A percentile compares a stretch with the other conserved stretches of the same genome.
Evolutionary conservation across 1,140 invertebrate genomes (phyloP).

Genomic region (Drosophila lacertosa): DNA sequence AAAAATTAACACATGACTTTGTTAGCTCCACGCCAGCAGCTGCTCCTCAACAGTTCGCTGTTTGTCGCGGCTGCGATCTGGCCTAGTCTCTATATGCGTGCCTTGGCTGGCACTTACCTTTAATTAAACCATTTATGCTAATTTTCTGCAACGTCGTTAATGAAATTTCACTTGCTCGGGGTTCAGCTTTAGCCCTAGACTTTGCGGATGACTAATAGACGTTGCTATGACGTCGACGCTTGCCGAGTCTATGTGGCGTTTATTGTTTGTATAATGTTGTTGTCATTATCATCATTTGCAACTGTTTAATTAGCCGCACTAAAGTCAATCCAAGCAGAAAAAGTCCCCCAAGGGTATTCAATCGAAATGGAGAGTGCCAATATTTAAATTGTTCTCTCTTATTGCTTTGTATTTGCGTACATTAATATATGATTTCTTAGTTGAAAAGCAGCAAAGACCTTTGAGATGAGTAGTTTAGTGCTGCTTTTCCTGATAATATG

Average conservation of each 20-base stretch:
- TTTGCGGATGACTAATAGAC: conserved; percentile 47
- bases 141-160: conserved; percentile 72
- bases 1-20: conserved; percentile 78
- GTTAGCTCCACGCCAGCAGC: conserved; percentile 22
- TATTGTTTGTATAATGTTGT: conserved; percentile 48
- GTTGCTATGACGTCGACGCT: conserved; percentile 20
- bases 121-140: conserved; percentile 83
- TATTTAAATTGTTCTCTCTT: conserved; percentile 31
- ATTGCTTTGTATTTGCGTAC: background rate
- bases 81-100: conserved; percentile 9
- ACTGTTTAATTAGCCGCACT: conserved; percentile 29
- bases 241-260: conserved; percentile 16
- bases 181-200: background rate
- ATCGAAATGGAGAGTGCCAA: conserved; percentile 33
- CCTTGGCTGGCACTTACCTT: conserved; percentile 58
- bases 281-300: conserved; percentile 48
- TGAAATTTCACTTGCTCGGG: conserved; percentile 60
- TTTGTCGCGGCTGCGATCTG: conserved; percentile 2
- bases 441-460: too few species aligned
- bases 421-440: conserved; percentile 1
- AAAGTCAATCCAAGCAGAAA: background rate
- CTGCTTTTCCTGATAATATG: background rate
- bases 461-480: background rate
- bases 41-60: background rate
- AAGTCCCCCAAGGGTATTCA: conserved; percentile 7